A percentile compares a stretch with the other conserved stretches of the same genome.
Evolutionary conservation across 2,888 invertebrate species (phyloP).

Genomic region (Incurvaria masculella): DNA sequence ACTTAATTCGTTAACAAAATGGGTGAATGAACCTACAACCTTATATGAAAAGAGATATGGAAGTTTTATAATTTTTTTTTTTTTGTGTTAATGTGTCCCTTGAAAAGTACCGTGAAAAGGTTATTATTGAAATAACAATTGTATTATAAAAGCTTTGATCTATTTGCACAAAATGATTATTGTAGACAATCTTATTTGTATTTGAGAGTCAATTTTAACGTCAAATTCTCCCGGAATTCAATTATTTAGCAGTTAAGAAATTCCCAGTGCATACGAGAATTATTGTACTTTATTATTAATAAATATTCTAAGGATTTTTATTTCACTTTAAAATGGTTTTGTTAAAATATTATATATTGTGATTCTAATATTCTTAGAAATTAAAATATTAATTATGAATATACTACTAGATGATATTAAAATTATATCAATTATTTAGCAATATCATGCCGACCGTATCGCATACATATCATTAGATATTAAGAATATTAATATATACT

Average conservation of each 20-base stretch:
- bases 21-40: too few relatives aligned
- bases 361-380: neutral
- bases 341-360: too few relatives aligned
- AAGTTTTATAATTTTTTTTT: too few relatives aligned
- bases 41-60: too few relatives aligned
- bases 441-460: slow-evolving; percentile 40
- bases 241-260: slow-evolving; percentile 42
- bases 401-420: neutral
- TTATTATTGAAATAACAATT: too few relatives aligned
- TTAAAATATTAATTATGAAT: neutral
- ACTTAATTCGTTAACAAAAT: too few relatives aligned
- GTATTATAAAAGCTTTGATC: slow-evolving; percentile 13
- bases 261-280: neutral
- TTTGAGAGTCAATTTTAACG: slow-evolving; percentile 44
- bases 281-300: neutral
- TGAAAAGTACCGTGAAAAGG: too few relatives aligned
- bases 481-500: slow-evolving; percentile 1
- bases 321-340: neutral
- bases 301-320: neutral
- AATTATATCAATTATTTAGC: slow-evolving; percentile 26
- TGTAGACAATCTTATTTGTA: neutral
- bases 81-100: too few relatives aligned
- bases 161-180: slow-evolving; percentile 23
- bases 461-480: slow-evolving; percentile 45
- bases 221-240: slow-evolving; percentile 58